These are phyloP conservation scores for Cancer borealis DNA, from an alignment of 2,888 invertebrate genomes.

Conservation along the genomic window DNA sequence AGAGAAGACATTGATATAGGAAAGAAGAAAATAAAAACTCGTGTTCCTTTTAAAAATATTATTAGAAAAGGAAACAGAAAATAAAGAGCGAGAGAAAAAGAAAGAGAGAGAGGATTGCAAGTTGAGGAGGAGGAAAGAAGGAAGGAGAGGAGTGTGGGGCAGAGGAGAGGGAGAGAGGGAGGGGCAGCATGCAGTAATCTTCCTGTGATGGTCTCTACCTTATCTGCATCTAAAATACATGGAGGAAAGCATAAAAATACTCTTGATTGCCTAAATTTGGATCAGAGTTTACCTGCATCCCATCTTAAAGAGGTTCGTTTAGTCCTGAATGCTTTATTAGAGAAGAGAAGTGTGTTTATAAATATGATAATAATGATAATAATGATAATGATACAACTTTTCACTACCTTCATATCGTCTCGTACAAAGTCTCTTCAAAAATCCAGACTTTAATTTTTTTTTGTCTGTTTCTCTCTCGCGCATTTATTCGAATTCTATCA, in stretches of 20 bases:
- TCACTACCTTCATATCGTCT: background rate
- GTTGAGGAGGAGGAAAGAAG: background rate
- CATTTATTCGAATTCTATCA: constrained; percentile 24
- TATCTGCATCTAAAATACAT: constrained; percentile 36
- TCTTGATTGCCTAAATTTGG: constrained; percentile 13
- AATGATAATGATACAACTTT: background rate
- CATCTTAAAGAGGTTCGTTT: background rate
- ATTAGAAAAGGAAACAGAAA: background rate
- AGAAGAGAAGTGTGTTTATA: background rate
- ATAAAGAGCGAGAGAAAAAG: background rate
- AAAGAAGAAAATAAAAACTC: background rate
- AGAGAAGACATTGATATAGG: too few relatives aligned
- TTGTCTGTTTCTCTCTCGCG: background rate
- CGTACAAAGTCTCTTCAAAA: background rate
- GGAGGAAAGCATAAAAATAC: background rate
- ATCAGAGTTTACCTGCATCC: background rate
- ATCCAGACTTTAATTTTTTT: background rate
- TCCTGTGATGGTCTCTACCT: constrained; percentile 35
- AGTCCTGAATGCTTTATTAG: background rate
- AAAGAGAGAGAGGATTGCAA: background rate
- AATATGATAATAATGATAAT: background rate
- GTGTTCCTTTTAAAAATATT: too few relatives aligned
- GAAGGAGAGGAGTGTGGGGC: background rate
- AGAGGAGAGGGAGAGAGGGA: background rate
- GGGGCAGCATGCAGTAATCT: background rate